Evolutionary conservation across 2,113 vertebrate species (phyloP).

Genomic region (Puntigrus tetrazona): DNA sequence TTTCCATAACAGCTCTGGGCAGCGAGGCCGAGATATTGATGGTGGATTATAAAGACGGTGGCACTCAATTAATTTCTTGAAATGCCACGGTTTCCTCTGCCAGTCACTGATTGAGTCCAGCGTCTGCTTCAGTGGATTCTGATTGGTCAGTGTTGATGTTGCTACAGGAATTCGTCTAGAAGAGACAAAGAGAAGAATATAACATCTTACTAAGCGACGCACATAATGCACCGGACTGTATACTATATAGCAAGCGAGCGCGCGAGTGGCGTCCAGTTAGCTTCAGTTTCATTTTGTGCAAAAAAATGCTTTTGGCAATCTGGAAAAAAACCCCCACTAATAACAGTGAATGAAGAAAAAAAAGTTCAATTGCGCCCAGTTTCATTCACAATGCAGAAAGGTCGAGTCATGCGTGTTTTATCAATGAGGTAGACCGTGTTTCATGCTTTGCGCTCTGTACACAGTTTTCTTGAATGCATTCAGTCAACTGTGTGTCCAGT

Average conservation of each 20-base stretch:
- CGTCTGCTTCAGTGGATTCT: neutral
- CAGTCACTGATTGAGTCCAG: neutral
- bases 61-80: slow-evolving; percentile 40
- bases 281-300: neutral
- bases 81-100: slow-evolving; percentile 40
- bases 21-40: slow-evolving; percentile 16
- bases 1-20: slow-evolving; percentile 42
- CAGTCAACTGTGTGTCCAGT: neutral
- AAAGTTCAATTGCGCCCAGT: neutral
- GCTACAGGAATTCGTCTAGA: neutral
- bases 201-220: neutral
- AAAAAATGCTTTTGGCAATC: neutral
- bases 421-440: neutral
- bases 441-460: neutral
- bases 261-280: neutral
- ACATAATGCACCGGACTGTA: neutral
- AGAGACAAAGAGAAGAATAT: neutral
- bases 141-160: neutral
- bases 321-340: neutral
- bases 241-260: neutral
- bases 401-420: neutral
- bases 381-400: neutral
- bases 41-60: slow-evolving; percentile 50
- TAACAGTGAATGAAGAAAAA: neutral
- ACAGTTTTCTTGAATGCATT: neutral